Conservation (phyloP, 1,140 invertebrate genomes). For the Papilio glaucus region DNA sequence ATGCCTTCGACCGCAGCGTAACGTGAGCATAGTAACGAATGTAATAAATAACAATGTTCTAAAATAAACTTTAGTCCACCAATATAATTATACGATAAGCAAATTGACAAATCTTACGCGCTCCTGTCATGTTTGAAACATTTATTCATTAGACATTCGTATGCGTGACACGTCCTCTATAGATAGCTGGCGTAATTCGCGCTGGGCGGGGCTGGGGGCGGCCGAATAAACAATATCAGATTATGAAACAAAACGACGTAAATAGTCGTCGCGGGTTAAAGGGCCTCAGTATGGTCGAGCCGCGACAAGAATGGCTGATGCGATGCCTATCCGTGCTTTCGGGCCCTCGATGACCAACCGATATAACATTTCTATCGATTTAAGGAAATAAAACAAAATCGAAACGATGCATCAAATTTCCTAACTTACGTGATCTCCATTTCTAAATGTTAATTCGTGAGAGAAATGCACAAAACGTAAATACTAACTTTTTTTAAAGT, state of each 20-base stretch:
- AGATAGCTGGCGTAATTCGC: conserved; percentile 81
- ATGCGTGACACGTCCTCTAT: conserved; percentile 74
- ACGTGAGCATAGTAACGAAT: conserved; percentile 45
- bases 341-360: conserved; percentile 33
- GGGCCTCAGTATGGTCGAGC: conserved; percentile 68
- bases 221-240: conserved; percentile 78
- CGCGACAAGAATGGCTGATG: conserved; percentile 79
- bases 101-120: conserved; percentile 51
- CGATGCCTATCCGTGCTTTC: conserved; percentile 42
- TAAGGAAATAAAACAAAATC: not conserved
- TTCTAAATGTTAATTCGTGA: not conserved
- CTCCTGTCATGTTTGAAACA: conserved; percentile 55
- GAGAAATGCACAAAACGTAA: not conserved
- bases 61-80: conserved; percentile 40
- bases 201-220: conserved; percentile 69
- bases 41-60: conserved; percentile 50
- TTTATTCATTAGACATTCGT: conserved; percentile 74
- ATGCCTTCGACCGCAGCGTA: conserved; percentile 55
- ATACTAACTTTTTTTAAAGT: too few species aligned
- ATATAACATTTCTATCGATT: conserved; percentile 6
- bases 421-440: not conserved
- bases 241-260: conserved; percentile 82
- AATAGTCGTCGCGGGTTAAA: conserved; percentile 78
- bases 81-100: conserved; percentile 29
- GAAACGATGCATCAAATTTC: conserved; percentile 2